Conservation (phyloP, 2,888 invertebrate genomes). For the Labia minor region DNA sequence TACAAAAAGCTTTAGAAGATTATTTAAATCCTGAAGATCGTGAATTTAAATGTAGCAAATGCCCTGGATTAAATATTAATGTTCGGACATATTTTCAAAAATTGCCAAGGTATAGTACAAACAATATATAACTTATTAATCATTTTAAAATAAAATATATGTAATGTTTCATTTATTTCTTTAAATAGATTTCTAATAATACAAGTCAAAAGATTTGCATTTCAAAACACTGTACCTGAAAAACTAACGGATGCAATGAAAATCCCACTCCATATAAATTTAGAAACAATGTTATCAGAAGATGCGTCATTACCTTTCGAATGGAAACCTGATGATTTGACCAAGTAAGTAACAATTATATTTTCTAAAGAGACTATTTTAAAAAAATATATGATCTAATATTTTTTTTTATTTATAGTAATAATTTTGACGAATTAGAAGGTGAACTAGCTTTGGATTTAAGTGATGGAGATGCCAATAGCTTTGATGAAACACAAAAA, state of each 20-base stretch:
- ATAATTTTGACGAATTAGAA: not conserved
- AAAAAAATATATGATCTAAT: not conserved
- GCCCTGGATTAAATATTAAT: not conserved
- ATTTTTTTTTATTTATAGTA: not conserved
- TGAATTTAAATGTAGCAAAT: conserved; percentile 20
- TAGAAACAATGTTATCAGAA: conserved; percentile 15
- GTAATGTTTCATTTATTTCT: no score
- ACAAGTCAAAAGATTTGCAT: conserved; percentile 19
- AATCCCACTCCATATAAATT: conserved; percentile 17
- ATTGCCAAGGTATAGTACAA: conserved; percentile 17
- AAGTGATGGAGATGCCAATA: not conserved
- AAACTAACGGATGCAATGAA: conserved; percentile 17
- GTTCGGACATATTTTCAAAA: conserved; percentile 14
- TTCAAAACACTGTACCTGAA: conserved; percentile 16
- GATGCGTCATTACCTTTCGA: conserved; percentile 16
- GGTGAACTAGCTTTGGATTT: conserved; percentile 3
- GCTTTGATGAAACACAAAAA: not conserved
- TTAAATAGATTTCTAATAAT: conserved; percentile 17
- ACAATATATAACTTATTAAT: no score
- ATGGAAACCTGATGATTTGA: conserved; percentile 7
- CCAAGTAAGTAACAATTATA: not conserved
- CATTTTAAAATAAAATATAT: no score
- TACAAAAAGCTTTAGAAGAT: conserved; percentile 19
- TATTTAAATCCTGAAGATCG: conserved; percentile 19
- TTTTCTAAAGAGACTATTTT: not conserved